Conservation (phyloP, 2,888 invertebrate species). For the Conops quadrifasciatus region DNA sequence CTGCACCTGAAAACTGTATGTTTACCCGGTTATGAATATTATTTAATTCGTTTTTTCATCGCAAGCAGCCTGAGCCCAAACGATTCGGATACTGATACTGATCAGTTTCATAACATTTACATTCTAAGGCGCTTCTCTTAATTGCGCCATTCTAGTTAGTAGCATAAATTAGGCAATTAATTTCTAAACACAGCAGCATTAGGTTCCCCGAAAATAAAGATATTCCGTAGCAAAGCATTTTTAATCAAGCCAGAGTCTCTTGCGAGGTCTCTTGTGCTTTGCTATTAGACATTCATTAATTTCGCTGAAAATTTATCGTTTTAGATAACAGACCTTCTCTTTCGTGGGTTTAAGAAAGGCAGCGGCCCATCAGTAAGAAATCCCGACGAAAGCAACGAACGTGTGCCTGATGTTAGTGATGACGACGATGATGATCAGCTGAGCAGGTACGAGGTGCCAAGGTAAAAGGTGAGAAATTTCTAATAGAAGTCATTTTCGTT, state of each 20-base stretch:
- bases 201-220: slow-evolving; percentile 21
- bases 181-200: slow-evolving; percentile 4
- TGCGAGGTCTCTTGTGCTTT: background rate
- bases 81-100: too few species aligned
- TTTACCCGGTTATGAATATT: too few species aligned
- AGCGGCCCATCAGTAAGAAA: slow-evolving; percentile 25
- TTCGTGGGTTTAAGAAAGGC: background rate
- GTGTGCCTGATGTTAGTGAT: background rate
- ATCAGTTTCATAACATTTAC: slow-evolving; percentile 16
- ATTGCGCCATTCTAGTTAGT: slow-evolving; percentile 6
- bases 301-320: slow-evolving; percentile 23
- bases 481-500: slow-evolving; percentile 24
- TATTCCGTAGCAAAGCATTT: background rate
- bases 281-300: slow-evolving; percentile 7
- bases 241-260: background rate
- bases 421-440: background rate
- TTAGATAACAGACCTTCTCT: background rate
- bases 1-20: too few species aligned
- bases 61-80: background rate
- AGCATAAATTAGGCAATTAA: slow-evolving; percentile 31
- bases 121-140: slow-evolving; percentile 10
- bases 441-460: background rate
- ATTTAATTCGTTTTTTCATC: too few species aligned
- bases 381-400: background rate
- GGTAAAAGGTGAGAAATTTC: slow-evolving; percentile 21